Base-by-base conservation (phyloP, 2,797 vertebrate species). In the Lutra lutra region DNA sequence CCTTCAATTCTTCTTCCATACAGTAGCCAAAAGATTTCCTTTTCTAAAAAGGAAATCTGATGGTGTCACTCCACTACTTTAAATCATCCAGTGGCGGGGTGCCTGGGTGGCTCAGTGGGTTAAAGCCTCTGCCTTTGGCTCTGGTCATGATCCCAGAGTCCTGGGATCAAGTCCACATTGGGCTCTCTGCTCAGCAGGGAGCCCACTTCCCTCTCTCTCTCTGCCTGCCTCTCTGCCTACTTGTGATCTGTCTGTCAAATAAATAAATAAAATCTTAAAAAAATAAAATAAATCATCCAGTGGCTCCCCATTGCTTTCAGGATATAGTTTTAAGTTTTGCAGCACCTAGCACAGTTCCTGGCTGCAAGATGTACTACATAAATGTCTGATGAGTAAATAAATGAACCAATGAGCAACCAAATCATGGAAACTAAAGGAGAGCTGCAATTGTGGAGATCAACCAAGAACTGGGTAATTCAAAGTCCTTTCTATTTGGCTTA, bases 21-120 rank as follows among this genome's bases (percentile, higher is more conserved):
- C 0, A 32, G 68, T n/a, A 84, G 48, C 32, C 78, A 83, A 95
- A 90, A 27, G 70, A 62, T 40, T 40, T 40, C 18, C 21, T 56
- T 84, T 82, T 91, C 64, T 86, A 70, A 89, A 86, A 93, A 88
- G 32, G 68, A 95, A 94, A 89, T 92, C 77, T 82, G 56, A 84
- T 93, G 21, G 7, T 38, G 77, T 25, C 68, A 91, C 29, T 48
- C 51, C 35, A 32, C 62, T 84, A 21, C 64, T 77, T 87, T 85
- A 94, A 95, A 38, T 86, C 48, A 56, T 51, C 79, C 85, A 35
- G 2, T 75, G 78, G 21, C 43, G 1, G 51, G 51, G 51, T 0
- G 15, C 51, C 51, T 51, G 51, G 5, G 51, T 51, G 51, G 51
- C 51, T 51, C 51, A 51, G 51, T 51, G 15, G 51, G 15, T 51